Evolutionary conservation across 2,888 invertebrate species (phyloP), one percentile per base, ranked within the genome.

Genomic region (Sialis fuliginosa): DNA sequence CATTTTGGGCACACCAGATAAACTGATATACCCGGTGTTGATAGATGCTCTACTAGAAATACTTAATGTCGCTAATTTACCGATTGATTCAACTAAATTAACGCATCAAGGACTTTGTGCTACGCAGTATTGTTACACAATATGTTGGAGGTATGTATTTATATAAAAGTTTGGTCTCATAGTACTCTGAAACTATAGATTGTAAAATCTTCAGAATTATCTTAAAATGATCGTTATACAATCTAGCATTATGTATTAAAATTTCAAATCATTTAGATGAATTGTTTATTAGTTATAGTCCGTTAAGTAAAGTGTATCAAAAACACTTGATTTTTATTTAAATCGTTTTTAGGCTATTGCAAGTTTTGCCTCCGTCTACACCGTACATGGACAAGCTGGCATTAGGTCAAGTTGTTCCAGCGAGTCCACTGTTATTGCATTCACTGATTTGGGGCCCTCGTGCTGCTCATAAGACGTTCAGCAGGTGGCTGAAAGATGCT

Each of bases 391-490:
- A 88, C 60, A 75, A 81, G 48, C 65, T 92, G 39, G 75, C 79
- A 22, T 75, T 81, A 12, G 78, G 77, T 5, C 68, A 73, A 47
- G 74, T 74, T 13, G 72, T 78, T 2, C 70, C 83, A 32, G 78
- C 84, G 6, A 74, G 77, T 1, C 78, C 83, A 2, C 65, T 79
- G 55, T 69, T 87, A 10, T 68, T 93, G 39, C 87, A 92, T 66
- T 86, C 90, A 0, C 67, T 92, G 6, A 70, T 92, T 7, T 93
- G 93, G 93, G 87, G 88, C 5, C 86, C 92, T 5, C 71, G 92
- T 41, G 80, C 88, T 1, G 79, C 80, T 34, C 82, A 87, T 61
- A 86, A 89, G 64, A 78, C 83, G 5, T 88, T 86, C 63, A 79
- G 80, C 55, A 80, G 85, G 39, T 93, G 92, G 85, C 75, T 91